phyloP scores from a whole-genome alignment of 2,888 invertebrate species.

The Pherbina coryleti region DNA sequence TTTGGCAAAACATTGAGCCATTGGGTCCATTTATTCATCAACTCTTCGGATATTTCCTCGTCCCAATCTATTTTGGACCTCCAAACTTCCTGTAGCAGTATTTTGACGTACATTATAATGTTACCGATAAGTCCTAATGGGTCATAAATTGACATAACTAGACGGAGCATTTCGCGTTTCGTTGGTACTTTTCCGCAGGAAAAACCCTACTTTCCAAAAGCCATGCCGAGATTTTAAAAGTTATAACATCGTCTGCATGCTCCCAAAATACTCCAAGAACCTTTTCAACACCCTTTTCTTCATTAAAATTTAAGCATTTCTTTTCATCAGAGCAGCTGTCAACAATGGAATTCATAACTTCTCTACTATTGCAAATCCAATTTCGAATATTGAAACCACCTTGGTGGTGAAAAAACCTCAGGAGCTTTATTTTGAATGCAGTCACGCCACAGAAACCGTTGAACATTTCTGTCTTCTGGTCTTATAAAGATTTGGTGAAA shows the following conservation, averaged over 20 bases:
- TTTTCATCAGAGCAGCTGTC: conserved; percentile 22
- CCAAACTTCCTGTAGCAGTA: conserved; percentile 27
- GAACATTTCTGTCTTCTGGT: conserved; percentile 53
- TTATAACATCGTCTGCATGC: conserved; percentile 24
- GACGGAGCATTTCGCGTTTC: conserved; percentile 34
- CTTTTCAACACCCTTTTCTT: conserved; percentile 29
- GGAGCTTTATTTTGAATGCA: background rate
- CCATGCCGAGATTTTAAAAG: conserved; percentile 33
- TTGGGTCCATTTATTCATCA: conserved; percentile 2
- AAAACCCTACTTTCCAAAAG: conserved; percentile 16
- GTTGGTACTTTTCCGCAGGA: conserved; percentile 34
- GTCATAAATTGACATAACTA: conserved; percentile 13
- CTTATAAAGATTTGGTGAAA: conserved; percentile 52
- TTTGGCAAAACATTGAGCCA: conserved; percentile 28
- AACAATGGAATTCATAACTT: conserved; percentile 20
- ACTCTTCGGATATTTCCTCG: background rate
- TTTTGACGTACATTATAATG: conserved; percentile 21
- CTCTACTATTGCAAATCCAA: conserved; percentile 37
- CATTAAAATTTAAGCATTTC: conserved; percentile 21
- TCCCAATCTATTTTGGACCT: conserved; percentile 1
- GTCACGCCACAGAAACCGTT: conserved; percentile 56
- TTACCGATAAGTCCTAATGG: conserved; percentile 26
- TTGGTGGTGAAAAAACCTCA: conserved; percentile 43
- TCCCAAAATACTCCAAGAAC: conserved; percentile 44
- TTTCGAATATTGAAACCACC: conserved; percentile 41